Conservation (phyloP, 2,113 vertebrate species). For the Butorides virescens region DNA sequence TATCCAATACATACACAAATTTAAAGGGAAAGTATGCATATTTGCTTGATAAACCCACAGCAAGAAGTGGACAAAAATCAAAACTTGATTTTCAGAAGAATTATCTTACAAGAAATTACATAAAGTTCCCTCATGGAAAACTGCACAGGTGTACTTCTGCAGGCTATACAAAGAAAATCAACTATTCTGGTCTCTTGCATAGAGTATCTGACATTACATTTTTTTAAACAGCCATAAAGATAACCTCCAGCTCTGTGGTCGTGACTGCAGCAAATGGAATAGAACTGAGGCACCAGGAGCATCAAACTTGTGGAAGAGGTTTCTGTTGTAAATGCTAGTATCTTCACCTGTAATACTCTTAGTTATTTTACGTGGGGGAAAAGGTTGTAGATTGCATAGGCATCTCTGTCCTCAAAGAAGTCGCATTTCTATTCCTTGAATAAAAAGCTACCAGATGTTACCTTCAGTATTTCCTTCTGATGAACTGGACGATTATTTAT, state of each 20-base stretch:
- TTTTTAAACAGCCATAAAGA: neutral
- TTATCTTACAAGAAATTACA: neutral
- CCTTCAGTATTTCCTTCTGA: slow-evolving; percentile 94
- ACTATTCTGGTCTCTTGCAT: neutral
- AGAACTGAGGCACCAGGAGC: neutral
- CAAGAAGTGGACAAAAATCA: neutral
- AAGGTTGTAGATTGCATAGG: neutral
- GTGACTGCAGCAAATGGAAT: neutral
- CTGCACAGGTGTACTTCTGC: neutral
- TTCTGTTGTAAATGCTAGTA: neutral
- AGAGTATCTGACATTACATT: neutral
- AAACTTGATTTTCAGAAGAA: neutral
- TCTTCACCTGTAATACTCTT: neutral
- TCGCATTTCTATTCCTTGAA: neutral
- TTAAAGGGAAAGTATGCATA: neutral
- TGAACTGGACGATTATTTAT: slow-evolving; percentile 89
- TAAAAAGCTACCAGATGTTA: slow-evolving; percentile 59
- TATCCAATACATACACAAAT: neutral
- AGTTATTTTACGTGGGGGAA: neutral
- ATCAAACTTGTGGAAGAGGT: neutral
- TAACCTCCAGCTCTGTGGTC: neutral
- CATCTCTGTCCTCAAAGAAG: neutral
- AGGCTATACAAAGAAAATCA: neutral
- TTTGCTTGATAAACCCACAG: neutral
- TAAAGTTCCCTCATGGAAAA: neutral